phyloP scores from a whole-genome alignment of 23 tunicate species.

The Trididemnum clinides region DNA sequence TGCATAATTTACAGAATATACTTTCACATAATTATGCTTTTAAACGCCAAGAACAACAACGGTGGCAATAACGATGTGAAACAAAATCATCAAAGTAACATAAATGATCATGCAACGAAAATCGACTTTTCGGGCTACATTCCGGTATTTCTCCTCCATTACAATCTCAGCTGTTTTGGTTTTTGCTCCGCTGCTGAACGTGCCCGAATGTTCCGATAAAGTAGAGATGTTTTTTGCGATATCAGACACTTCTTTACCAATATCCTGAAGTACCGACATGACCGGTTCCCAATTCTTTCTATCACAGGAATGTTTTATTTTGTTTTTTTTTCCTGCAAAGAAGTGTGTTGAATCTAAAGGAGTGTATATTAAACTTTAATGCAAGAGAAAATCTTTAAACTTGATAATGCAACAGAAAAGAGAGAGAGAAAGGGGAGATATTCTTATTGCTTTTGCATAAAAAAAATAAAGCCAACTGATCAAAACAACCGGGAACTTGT shows the following conservation, averaged over 20 bases:
- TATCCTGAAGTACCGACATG: background rate
- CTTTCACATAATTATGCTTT: too few relatives aligned
- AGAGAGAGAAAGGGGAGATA: too few relatives aligned
- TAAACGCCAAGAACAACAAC: constrained; percentile 27
- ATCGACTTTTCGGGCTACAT: constrained; percentile 71
- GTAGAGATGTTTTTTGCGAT: constrained; percentile 24
- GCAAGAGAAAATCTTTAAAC: too few relatives aligned
- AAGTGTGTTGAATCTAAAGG: too few relatives aligned
- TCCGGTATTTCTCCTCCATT: constrained; percentile 75
- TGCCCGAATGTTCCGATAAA: constrained; percentile 3
- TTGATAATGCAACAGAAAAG: too few relatives aligned
- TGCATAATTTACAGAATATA: too few relatives aligned
- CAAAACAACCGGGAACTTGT: too few relatives aligned
- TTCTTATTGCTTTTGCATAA: too few relatives aligned
- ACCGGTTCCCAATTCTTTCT: background rate
- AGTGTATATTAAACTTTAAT: too few relatives aligned
- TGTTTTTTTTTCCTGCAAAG: too few relatives aligned
- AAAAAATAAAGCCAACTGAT: too few relatives aligned
- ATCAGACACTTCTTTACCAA: background rate
- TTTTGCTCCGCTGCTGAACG: constrained; percentile 17
- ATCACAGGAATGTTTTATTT: too few relatives aligned
- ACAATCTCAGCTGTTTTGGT: constrained; percentile 28
- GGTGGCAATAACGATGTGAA: constrained; percentile 51
- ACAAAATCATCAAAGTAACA: constrained; percentile 40
- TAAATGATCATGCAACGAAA: constrained; percentile 50